phyloP scores from a whole-genome alignment of 2,888 invertebrate species.

The Listrodromus nycthemerus region DNA sequence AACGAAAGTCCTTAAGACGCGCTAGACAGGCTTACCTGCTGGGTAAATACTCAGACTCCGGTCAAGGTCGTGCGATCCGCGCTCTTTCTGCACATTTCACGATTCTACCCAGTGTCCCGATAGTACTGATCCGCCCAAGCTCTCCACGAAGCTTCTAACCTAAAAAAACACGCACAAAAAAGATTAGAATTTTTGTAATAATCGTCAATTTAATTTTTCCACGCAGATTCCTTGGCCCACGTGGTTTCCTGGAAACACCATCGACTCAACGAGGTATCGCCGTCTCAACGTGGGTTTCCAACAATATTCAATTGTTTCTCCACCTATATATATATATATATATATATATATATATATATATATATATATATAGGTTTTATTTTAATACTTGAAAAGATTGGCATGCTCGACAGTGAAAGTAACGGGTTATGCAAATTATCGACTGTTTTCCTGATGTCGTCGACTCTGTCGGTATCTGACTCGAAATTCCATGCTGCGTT shows the following conservation, averaged over 20 bases:
- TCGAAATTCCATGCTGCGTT: conserved; percentile 16
- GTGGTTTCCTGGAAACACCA: background rate
- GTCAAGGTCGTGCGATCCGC: conserved; percentile 82
- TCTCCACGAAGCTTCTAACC: background rate
- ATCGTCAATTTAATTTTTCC: background rate
- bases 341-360: background rate
- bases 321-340: background rate
- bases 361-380: background rate
- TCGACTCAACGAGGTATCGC: background rate
- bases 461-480: background rate
- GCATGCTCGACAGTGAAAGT: conserved; percentile 58
- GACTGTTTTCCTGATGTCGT: conserved; percentile 10
- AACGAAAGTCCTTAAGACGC: conserved; percentile 63
- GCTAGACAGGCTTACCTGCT: conserved; percentile 75
- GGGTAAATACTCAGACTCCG: conserved; percentile 81
- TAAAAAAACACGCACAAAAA: background rate
- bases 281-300: background rate
- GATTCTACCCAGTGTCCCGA: conserved; percentile 77
- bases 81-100: conserved; percentile 79
- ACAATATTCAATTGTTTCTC: background rate
- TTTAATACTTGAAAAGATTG: conserved; percentile 27
- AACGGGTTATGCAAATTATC: conserved; percentile 53
- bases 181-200: background rate
- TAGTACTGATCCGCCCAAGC: conserved; percentile 23
- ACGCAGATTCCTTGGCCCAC: background rate